Percentiles rank a stretch among this genome's conserved stretches.
Conservation (phyloP, 2,113 vertebrate genomes). For the Lagopus muta region DNA sequence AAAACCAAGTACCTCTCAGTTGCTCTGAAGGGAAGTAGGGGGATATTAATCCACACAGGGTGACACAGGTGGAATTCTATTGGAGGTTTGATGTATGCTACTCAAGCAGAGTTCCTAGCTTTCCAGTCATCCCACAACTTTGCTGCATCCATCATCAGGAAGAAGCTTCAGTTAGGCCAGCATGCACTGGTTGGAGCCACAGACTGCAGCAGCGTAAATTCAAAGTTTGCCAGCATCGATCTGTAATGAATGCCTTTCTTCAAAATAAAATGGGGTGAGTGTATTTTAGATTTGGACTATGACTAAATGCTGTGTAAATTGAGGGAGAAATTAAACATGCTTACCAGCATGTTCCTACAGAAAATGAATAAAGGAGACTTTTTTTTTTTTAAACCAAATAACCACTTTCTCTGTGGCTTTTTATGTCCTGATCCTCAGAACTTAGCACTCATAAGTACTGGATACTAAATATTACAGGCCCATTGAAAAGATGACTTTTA, state of each 20-base stretch:
- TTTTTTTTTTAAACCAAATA: constrained; percentile 7
- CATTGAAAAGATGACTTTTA: not conserved
- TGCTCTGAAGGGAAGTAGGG: not conserved
- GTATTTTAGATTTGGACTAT: not conserved
- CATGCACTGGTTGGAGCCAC: not conserved
- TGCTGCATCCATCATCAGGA: not conserved
- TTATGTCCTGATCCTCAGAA: not conserved
- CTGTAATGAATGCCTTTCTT: not conserved
- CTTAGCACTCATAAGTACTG: not conserved
- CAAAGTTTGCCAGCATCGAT: not conserved
- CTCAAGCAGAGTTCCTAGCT: not conserved
- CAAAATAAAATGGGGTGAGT: not conserved
- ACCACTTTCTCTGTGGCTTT: not conserved
- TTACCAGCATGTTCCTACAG: not conserved
- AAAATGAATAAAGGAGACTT: not conserved
- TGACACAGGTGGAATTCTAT: not conserved
- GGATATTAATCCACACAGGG: not conserved
- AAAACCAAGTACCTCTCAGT: not conserved
- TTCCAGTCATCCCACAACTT: not conserved
- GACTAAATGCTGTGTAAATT: not conserved
- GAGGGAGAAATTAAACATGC: not conserved
- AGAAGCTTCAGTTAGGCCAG: not conserved
- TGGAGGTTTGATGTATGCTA: not conserved
- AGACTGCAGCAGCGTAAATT: not conserved
- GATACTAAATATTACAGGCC: not conserved